A percentile compares a stretch with the other conserved stretches of the same genome.
These are phyloP conservation scores for Drosophila sturtevanti DNA, from an alignment of 1,140 invertebrate species.

Conservation along the genomic window DNA sequence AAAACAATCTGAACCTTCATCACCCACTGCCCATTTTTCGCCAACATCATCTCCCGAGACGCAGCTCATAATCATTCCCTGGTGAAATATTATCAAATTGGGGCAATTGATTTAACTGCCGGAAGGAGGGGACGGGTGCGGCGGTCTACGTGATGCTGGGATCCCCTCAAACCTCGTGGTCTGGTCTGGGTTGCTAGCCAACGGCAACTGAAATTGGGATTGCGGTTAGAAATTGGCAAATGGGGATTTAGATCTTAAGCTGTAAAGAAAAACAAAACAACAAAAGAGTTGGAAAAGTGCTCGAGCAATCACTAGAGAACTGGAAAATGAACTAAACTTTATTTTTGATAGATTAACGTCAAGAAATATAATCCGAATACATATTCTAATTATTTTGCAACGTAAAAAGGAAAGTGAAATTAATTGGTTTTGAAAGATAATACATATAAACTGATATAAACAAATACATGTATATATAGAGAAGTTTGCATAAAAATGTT, in stretches of 20 bases:
- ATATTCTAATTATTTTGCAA: not conserved
- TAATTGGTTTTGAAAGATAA: not conserved
- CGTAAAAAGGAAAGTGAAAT: not conserved
- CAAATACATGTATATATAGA: too few species aligned
- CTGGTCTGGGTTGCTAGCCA: slow-evolving; percentile 22
- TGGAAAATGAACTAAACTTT: not conserved
- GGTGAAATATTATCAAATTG: slow-evolving; percentile 80
- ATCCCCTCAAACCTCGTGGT: not conserved
- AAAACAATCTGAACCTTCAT: not conserved
- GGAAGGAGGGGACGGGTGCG: slow-evolving; percentile 56
- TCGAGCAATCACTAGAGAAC: not conserved
- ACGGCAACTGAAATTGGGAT: slow-evolving; percentile 40
- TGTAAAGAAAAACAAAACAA: slow-evolving; percentile 27
- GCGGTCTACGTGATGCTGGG: slow-evolving; percentile 43
- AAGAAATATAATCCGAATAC: not conserved
- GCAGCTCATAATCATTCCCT: slow-evolving; percentile 72
- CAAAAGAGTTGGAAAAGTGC: not conserved
- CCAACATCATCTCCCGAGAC: slow-evolving; percentile 20
- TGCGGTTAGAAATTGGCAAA: slow-evolving; percentile 6
- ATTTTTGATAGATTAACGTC: not conserved
- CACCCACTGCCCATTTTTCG: not conserved
- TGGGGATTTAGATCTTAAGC: slow-evolving; percentile 34
- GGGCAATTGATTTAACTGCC: slow-evolving; percentile 77
- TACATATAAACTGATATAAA: too few species aligned
- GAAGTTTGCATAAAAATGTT: too few species aligned